Evolutionary conservation across 2,888 invertebrate genomes (phyloP).

Genomic region (Oscheius sp.): DNA sequence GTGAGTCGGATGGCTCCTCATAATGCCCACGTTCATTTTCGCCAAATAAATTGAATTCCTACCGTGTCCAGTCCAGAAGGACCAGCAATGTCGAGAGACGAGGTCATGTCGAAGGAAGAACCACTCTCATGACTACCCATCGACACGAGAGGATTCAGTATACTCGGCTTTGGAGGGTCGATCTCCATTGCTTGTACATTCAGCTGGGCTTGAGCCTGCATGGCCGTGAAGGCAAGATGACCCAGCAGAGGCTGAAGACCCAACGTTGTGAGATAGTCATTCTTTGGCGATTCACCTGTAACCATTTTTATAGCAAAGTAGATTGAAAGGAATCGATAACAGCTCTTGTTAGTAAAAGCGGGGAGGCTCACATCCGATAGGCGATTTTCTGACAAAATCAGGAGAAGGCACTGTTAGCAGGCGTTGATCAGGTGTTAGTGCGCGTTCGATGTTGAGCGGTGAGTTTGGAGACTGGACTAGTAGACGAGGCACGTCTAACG

Average conservation of each 20-base stretch:
- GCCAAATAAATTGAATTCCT: slow-evolving; percentile 2
- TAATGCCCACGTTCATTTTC: not conserved
- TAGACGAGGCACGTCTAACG: slow-evolving; percentile 58
- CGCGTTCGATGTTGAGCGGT: slow-evolving; percentile 45
- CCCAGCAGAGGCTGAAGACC: slow-evolving; percentile 40
- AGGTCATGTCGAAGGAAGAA: slow-evolving; percentile 28
- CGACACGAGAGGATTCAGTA: slow-evolving; percentile 13
- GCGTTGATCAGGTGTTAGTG: slow-evolving; percentile 46
- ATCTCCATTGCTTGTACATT: slow-evolving; percentile 30
- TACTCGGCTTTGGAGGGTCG: slow-evolving; percentile 28
- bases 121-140: slow-evolving; percentile 34
- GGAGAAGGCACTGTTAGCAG: slow-evolving; percentile 61
- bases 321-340: too few relatives aligned
- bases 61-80: slow-evolving; percentile 29
- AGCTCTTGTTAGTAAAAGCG: slow-evolving; percentile 18
- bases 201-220: slow-evolving; percentile 20
- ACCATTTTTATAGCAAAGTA: not conserved
- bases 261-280: slow-evolving; percentile 32
- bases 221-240: slow-evolving; percentile 44
- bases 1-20: too few relatives aligned
- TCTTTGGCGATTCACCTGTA: slow-evolving; percentile 53
- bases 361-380: slow-evolving; percentile 37
- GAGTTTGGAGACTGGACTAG: slow-evolving; percentile 58
- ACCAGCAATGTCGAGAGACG: slow-evolving; percentile 32
- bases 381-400: slow-evolving; percentile 55